Evolutionary conservation across 2,888 invertebrate species (phyloP), one percentile per base, ranked within the genome.

Genomic region (Malthinus seriepunctatus): DNA sequence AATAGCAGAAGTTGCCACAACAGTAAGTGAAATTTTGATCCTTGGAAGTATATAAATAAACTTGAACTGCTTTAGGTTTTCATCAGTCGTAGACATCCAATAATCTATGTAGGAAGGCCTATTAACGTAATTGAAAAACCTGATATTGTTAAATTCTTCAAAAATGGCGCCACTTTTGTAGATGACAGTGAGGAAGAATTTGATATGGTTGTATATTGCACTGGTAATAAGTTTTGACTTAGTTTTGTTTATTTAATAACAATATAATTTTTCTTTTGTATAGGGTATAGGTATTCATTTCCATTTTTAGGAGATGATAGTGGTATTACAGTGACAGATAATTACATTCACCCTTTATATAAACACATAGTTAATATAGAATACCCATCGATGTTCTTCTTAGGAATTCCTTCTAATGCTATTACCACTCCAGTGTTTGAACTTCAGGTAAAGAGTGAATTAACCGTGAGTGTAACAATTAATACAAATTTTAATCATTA

Each of bases 311-410:
- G 60, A 51, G 74, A 82, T 12, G 84, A 85, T 3, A 91, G 92
- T 73, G 86, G 84, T 2, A 82, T 94, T 47, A 78, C 76, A 14
- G 88, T 92, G 2, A 87, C 44, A n/a, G 86, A 91, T 57, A 91
- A 93, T 73, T 89, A 87, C 79, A 88, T 95, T n/a, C 86, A 86
- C 69, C 89, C 91, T 0, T 83, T 95, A 1, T 94, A 91, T 81
- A 93, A 93, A 73, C 95, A 96, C 73, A 79, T 94, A 50, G 84
- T 96, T 35, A 90, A 95, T 75, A 88, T 90, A 46, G 82, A 87
- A 62, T 86, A 88, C 69, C 93, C 94, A 1, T 85, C 87, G 8
- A 87, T 96, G 84, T 89, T 88, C 53, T 86, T 96, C 65, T 84
- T 95, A 61, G 96, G 95, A 0, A 80, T 96, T 23, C 91, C 93